These are phyloP conservation scores for Piezodorus guildinii DNA, from an alignment of 1,140 invertebrate species.

Conservation along the genomic window DNA sequence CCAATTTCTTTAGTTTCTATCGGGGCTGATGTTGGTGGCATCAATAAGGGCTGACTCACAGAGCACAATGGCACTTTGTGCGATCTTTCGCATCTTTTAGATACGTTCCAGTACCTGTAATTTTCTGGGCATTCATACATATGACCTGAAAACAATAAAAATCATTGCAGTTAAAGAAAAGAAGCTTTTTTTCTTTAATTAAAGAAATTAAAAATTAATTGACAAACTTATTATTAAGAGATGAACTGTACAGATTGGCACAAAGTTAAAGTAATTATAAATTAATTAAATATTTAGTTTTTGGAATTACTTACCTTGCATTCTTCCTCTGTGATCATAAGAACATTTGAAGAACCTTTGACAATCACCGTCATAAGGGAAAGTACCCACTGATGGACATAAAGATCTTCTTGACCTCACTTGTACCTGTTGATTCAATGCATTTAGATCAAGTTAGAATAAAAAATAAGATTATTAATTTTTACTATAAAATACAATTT, in stretches of 20 bases:
- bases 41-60: constrained; percentile 17
- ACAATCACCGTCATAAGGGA: constrained; percentile 47
- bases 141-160: constrained; percentile 36
- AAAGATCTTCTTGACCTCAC: constrained; percentile 40
- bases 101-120: constrained; percentile 63
- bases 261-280: not conserved
- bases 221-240: not conserved
- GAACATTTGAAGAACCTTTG: constrained; percentile 61
- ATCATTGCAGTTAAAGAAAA: not conserved
- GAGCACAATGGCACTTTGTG: constrained; percentile 46
- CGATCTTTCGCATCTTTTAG: constrained; percentile 55
- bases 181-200: not conserved
- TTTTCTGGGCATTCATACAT: constrained; percentile 63
- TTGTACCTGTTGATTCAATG: constrained; percentile 35
- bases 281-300: not conserved
- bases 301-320: constrained; percentile 39
- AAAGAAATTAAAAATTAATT: not conserved
- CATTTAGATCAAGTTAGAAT: not conserved
- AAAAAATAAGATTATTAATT: not conserved
- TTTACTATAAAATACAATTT: no score
- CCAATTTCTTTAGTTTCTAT: constrained; percentile 23
- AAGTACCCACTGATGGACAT: constrained; percentile 56
- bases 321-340: constrained; percentile 36
- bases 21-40: constrained; percentile 24
- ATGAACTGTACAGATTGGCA: not conserved